Conservation (phyloP, 1,140 invertebrate species). For the Sarcophaga peregrina region DNA sequence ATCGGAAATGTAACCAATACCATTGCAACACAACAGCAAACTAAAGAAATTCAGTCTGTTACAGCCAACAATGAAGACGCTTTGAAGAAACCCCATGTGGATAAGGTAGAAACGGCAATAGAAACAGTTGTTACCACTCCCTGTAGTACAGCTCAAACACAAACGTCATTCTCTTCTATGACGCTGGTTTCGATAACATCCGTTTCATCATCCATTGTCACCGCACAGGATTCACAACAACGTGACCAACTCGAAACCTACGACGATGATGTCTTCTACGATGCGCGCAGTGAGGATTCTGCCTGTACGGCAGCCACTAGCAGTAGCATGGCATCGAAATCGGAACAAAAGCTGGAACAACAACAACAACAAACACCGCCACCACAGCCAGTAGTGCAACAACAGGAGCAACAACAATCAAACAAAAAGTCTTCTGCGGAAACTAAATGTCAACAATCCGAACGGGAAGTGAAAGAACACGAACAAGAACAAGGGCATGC, state of each 20-base stretch:
- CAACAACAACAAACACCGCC: background rate
- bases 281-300: conserved; percentile 62
- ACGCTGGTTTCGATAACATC: conserved; percentile 3
- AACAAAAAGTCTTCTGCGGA: background rate
- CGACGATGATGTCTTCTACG: conserved; percentile 62
- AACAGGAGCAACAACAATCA: background rate
- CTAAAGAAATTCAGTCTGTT: background rate
- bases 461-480: background rate
- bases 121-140: background rate
- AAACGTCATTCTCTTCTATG: background rate
- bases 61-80: background rate
- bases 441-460: background rate
- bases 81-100: background rate
- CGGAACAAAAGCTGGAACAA: conserved; percentile 22
- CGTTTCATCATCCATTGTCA: conserved; percentile 18
- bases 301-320: conserved; percentile 42
- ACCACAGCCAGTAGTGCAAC: background rate
- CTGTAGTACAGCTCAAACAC: background rate
- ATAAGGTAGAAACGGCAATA: background rate
- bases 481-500: background rate
- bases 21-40: background rate
- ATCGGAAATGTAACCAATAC: conserved; percentile 29
- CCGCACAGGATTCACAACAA: conserved; percentile 11
- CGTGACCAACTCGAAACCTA: conserved; percentile 45
- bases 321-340: conserved; percentile 28